Base-by-base conservation (phyloP, 2,113 vertebrate species). In the Rhipidura dahli region DNA sequence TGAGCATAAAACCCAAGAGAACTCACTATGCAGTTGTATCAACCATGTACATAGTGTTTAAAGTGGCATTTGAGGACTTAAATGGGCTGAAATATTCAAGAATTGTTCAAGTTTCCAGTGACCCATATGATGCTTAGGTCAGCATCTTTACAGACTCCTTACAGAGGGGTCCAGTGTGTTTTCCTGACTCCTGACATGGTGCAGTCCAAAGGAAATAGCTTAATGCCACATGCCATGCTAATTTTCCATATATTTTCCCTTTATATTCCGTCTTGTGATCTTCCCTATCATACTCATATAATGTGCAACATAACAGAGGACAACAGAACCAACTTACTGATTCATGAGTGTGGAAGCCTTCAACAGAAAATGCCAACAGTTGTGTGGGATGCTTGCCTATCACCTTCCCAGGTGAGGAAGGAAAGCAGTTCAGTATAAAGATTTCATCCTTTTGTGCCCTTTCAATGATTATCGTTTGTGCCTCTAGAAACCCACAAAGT, bases 21-120 rank as follows among this genome's bases (percentile, higher is more conserved):
- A 22, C 33, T 76, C 40, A 42, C 63, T 59, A 3, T 15, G 20
- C 44, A 77, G 51, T 75, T 81, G 20, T 40, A 91, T 89, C 39
- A 92, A 47, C 30, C 22, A 51, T 35, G 13, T 35, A 60, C 35
- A 47, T 35, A 81, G 50, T 42, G 15, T 68, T 91, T 87, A 72
- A 96, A 93, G 44, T 44, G 22, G 7, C 35, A 72, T 61, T 81
- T 91, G 68, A 75, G 66, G 51, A 90, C 71, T 35, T 71, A 89
- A 93, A 76, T 65, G 28, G 19, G 28, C 33, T 89, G 51, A 95
- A 96, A 78, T 49, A 75, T 39, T 61, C 65, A 78, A 82, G 28
- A 89, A 79, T 56, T 82, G 68, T 59, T 78, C 39, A 64, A 89
- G 20, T 66, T 82, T 39, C 77, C 49, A 42, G 51, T 94, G 78